Evolutionary conservation across 2,113 vertebrate genomes (phyloP).

Genomic region (Corythornis vintsioides): DNA sequence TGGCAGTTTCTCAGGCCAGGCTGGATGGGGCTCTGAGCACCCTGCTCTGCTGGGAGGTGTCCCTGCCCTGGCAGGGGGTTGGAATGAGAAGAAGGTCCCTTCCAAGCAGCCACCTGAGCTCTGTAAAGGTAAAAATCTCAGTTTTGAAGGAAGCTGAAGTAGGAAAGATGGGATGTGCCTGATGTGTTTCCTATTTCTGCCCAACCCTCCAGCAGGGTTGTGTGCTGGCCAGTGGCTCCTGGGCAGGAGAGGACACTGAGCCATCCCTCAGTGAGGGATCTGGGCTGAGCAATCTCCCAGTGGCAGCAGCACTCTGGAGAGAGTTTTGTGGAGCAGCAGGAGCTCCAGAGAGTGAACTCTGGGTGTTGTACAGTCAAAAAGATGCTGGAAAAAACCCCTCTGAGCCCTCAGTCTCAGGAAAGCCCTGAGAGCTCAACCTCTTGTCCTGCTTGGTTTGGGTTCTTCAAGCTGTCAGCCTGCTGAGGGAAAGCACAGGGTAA

Average conservation of each 20-base stretch:
- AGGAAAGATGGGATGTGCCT: background rate
- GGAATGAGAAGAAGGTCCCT: too few species aligned
- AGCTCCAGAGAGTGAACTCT: background rate
- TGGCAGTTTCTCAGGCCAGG: too few species aligned
- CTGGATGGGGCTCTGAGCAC: too few species aligned
- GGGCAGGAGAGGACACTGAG: background rate
- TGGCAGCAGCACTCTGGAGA: background rate
- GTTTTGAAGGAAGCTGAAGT: background rate
- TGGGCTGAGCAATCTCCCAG: background rate
- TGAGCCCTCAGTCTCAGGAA: background rate
- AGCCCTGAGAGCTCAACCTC: background rate
- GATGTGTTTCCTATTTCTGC: background rate
- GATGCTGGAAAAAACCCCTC: background rate
- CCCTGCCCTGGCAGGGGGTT: too few species aligned
- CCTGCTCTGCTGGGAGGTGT: too few species aligned
- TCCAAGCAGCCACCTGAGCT: background rate
- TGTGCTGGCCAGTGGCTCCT: background rate
- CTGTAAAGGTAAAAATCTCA: background rate
- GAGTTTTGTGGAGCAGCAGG: rapidly evolving
- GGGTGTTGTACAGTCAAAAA: background rate
- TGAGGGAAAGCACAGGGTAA: background rate
- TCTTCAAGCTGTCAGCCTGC: background rate
- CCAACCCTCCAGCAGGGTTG: background rate
- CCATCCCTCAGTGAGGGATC: background rate
- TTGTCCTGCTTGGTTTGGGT: background rate